These are phyloP conservation scores for Phlogophora meticulosa DNA, from an alignment of 2,888 invertebrate species.

Conservation along the genomic window DNA sequence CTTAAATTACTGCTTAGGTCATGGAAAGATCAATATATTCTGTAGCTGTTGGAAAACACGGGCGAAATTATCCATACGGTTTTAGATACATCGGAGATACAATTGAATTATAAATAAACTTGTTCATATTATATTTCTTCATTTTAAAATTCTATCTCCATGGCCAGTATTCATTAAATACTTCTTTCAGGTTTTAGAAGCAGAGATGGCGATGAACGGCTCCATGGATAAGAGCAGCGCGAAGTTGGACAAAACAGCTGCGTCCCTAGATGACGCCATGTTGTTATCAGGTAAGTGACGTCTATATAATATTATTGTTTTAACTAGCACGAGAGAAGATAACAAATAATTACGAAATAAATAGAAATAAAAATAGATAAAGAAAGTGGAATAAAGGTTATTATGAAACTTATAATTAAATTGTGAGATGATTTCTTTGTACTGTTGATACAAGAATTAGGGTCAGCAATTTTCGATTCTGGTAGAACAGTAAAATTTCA, in stretches of 20 bases:
- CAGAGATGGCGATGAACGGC: conserved; percentile 72
- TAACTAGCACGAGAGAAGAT: conserved; percentile 1
- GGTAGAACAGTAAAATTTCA: too few species aligned
- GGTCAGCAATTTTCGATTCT: too few species aligned
- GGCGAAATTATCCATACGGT: not conserved
- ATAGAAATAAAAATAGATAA: not conserved
- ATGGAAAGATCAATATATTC: not conserved
- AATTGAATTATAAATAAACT: not conserved
- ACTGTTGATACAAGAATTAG: too few species aligned
- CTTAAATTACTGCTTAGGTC: not conserved
- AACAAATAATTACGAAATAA: conserved; percentile 7
- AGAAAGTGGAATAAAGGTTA: too few species aligned
- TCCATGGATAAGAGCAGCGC: conserved; percentile 64
- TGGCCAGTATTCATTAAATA: not conserved
- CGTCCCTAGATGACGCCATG: conserved; percentile 85
- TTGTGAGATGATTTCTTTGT: too few species aligned
- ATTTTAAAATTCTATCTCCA: not conserved
- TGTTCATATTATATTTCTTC: not conserved
- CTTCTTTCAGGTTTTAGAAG: conserved; percentile 47
- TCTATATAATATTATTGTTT: conserved; percentile 23
- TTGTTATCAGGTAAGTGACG: conserved; percentile 78
- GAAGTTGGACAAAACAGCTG: conserved; percentile 70
- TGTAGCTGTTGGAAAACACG: conserved; percentile 8
- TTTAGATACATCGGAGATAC: not conserved
- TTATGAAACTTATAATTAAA: too few species aligned